Conservation (phyloP, 1,140 invertebrate genomes). For the Drosophila watanabei region DNA sequence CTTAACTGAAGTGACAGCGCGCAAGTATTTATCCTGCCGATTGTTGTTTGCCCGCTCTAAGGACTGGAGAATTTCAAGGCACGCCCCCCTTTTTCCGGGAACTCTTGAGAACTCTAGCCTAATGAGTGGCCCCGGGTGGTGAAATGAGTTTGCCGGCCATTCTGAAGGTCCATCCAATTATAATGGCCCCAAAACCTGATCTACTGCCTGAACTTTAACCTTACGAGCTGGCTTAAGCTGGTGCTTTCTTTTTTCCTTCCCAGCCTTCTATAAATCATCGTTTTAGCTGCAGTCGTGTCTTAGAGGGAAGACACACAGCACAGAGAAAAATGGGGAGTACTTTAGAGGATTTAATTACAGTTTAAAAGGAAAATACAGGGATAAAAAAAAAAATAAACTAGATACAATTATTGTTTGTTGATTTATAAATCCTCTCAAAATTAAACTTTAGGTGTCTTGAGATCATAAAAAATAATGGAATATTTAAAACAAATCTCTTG, state of each 20-base stretch:
- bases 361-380: background rate
- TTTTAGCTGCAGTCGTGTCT: slow-evolving; percentile 15
- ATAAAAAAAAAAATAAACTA: background rate
- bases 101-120: slow-evolving; percentile 1
- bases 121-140: slow-evolving; percentile 25
- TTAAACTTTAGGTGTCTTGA: background rate
- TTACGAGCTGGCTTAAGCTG: slow-evolving; percentile 5
- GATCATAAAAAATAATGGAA: background rate
- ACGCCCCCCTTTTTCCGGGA: background rate
- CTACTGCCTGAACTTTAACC: slow-evolving; percentile 32
- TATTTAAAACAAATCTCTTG: too few relatives aligned
- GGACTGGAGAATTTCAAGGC: slow-evolving; percentile 11
- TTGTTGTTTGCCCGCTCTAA: slow-evolving; percentile 15
- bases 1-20: slow-evolving; percentile 34
- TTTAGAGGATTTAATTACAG: too few relatives aligned
- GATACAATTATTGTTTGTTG: background rate
- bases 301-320: background rate
- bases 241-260: background rate
- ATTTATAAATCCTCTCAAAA: background rate
- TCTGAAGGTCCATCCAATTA: slow-evolving; percentile 18
- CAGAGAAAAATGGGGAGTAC: background rate
- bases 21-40: slow-evolving; percentile 23
- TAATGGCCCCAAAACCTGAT: slow-evolving; percentile 28
- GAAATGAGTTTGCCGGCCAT: slow-evolving; percentile 7
- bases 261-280: slow-evolving; percentile 26